Evolutionary conservation across 2,797 vertebrate genomes (phyloP).

Genomic region (Antennarius maculatus): DNA sequence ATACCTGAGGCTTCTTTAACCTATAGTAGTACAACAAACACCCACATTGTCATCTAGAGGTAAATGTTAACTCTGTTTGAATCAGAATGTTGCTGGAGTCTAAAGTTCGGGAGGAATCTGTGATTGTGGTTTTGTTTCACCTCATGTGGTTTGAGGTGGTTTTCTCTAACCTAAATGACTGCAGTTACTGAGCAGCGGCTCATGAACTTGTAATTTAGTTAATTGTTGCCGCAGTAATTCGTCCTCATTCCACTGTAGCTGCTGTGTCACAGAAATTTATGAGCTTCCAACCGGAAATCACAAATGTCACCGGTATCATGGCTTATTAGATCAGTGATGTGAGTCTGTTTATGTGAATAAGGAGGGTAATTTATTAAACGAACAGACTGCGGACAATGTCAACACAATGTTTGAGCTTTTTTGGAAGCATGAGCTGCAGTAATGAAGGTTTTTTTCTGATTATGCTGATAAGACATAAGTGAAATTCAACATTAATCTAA

Average conservation of each 20-base stretch:
- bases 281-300: background rate
- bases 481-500: background rate
- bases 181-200: background rate
- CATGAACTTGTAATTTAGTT: constrained; percentile 22
- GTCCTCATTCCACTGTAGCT: constrained; percentile 4
- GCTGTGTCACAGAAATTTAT: constrained; percentile 1
- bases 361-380: background rate
- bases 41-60: too few relatives aligned
- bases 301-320: background rate
- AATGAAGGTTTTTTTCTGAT: background rate
- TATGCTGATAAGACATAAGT: background rate
- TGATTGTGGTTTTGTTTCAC: constrained; percentile 5
- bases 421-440: background rate
- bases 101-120: background rate
- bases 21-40: background rate
- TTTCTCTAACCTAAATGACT: constrained; percentile 7
- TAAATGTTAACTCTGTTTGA: background rate
- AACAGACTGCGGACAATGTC: background rate
- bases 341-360: background rate
- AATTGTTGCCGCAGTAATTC: constrained; percentile 17
- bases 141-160: constrained; percentile 12
- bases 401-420: background rate
- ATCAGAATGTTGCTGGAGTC: background rate
- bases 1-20: too few relatives aligned
- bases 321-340: background rate